These are phyloP conservation scores for Dasyornis broadbenti DNA, from an alignment of 2,113 vertebrate genomes.

Conservation along the genomic window DNA sequence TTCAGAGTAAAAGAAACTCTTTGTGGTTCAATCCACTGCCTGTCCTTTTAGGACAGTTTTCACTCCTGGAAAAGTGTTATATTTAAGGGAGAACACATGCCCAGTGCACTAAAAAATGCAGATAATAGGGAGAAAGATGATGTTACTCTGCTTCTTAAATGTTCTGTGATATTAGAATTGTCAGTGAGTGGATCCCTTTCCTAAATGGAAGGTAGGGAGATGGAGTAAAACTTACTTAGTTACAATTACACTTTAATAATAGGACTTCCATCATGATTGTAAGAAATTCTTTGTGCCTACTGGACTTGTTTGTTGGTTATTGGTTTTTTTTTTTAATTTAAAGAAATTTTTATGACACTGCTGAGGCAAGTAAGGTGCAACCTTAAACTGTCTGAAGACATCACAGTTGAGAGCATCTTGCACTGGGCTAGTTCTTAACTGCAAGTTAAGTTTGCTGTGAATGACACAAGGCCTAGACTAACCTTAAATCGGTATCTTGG, in stretches of 20 bases:
- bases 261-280: not conserved
- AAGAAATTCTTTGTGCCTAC: slow-evolving; percentile 25
- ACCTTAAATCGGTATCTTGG: slow-evolving; percentile 13
- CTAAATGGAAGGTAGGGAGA: not conserved
- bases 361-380: not conserved
- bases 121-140: not conserved
- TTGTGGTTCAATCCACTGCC: not conserved
- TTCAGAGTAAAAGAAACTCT: not conserved
- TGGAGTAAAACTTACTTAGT: not conserved
- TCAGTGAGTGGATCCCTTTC: not conserved
- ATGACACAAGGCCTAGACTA: not conserved
- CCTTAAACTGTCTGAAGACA: not conserved
- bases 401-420: not conserved
- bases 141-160: not conserved
- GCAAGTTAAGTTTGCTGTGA: not conserved
- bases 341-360: not conserved
- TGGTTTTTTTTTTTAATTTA: not conserved
- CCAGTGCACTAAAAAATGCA: not conserved
- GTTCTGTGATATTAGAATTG: not conserved
- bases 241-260: not conserved
- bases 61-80: not conserved
- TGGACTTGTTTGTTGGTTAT: not conserved
- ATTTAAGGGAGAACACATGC: not conserved
- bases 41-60: not conserved
- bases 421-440: not conserved